Conservation (phyloP, 53 echinoderm and acorn worm genomes). For the Hippasteria phrygiana region DNA sequence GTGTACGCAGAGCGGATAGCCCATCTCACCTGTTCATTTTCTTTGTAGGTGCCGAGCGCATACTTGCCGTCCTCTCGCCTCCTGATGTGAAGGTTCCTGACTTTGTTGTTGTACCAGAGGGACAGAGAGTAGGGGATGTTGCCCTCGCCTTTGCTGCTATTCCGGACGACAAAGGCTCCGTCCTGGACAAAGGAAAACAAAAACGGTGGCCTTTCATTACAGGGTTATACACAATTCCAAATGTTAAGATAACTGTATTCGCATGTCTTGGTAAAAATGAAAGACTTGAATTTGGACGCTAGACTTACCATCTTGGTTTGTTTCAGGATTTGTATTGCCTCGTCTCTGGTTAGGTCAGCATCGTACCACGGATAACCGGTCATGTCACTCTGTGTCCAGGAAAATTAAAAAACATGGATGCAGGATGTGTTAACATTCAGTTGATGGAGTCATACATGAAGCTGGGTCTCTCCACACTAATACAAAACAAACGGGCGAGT, state of each 20-base stretch:
- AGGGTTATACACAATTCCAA: background rate
- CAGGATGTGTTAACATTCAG: no score
- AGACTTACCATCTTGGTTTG: conserved; percentile 63
- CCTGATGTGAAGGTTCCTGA: conserved; percentile 87
- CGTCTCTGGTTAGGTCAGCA: conserved; percentile 45
- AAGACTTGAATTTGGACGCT: background rate
- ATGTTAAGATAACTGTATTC: background rate
- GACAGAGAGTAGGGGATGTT: conserved; percentile 79
- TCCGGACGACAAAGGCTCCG: conserved; percentile 91
- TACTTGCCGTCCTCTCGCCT: conserved; percentile 74
- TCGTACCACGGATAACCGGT: conserved; percentile 78
- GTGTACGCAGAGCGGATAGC: no score
- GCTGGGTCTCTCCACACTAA: no score
- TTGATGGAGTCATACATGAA: no score
- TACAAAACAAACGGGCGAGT: no score
- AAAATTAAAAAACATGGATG: no score
- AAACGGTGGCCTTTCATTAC: background rate
- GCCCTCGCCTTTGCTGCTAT: conserved; percentile 59
- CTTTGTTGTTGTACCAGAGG: conserved; percentile 79
- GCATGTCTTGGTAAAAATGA: no score
- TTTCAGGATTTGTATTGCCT: conserved; percentile 58
- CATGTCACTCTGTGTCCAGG: conserved; percentile 56
- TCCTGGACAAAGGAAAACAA: conserved; percentile 67
- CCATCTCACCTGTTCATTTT: conserved; percentile 83
- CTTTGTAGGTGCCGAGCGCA: conserved; percentile 84